Conservation (phyloP, 2,797 vertebrate genomes). For the Phataginus tetradactyla region DNA sequence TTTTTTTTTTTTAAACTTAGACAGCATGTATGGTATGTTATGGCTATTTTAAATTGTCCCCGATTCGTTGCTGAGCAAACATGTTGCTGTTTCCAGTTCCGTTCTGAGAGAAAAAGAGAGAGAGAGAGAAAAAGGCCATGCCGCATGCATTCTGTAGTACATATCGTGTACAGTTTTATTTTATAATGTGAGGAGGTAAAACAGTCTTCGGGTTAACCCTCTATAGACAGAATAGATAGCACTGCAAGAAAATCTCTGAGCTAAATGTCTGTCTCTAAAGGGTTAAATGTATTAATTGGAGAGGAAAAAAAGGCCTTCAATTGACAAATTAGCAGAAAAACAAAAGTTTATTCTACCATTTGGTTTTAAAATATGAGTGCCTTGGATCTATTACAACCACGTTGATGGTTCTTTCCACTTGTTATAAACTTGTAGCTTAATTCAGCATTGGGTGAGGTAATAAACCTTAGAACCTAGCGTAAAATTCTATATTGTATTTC, state of each 20-base stretch:
- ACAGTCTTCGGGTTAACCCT: slow-evolving; percentile 93
- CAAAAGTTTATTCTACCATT: slow-evolving; percentile 93
- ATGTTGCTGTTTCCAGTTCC: slow-evolving; percentile 97
- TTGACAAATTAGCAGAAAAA: slow-evolving; percentile 84
- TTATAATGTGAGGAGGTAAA: slow-evolving; percentile 94
- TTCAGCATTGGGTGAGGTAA: slow-evolving; percentile 87
- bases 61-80: slow-evolving; percentile 99
- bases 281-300: slow-evolving; percentile 90
- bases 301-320: slow-evolving; percentile 91
- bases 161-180: slow-evolving; percentile 99
- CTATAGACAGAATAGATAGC: slow-evolving; percentile 92
- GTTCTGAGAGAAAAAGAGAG: slow-evolving; percentile 89
- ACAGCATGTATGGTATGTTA: slow-evolving; percentile 99
- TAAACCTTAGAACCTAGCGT: slow-evolving; percentile 88
- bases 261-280: slow-evolving; percentile 91
- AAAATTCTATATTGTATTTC: slow-evolving; percentile 89
- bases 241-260: slow-evolving; percentile 89
- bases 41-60: slow-evolving; percentile 99
- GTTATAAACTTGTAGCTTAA: slow-evolving; percentile 91
- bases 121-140: slow-evolving; percentile 89
- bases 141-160: slow-evolving; percentile 99
- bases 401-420: slow-evolving; percentile 94
- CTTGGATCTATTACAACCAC: slow-evolving; percentile 95
- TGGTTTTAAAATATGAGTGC: slow-evolving; percentile 96
- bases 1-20: slow-evolving; percentile 91